Evolutionary conservation across 2,113 vertebrate species (phyloP).

Genomic region (Eubucco bourcierii): DNA sequence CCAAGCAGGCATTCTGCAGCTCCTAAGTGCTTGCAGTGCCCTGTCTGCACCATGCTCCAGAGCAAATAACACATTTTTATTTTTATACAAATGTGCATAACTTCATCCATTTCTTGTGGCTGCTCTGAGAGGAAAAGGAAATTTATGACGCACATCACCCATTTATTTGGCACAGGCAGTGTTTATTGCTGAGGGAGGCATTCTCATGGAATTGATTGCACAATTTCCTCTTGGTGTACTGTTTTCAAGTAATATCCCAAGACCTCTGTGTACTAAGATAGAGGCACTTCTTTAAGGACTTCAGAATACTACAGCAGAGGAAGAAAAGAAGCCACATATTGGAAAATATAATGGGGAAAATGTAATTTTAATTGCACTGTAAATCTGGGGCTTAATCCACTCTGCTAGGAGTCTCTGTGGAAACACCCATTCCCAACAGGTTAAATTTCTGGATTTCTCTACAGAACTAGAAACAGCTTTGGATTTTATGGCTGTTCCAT

Average conservation of each 20-base stretch:
- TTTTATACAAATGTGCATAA: slow-evolving; percentile 71
- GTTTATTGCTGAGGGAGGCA: slow-evolving; percentile 64
- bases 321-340: neutral
- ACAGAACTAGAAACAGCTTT: neutral
- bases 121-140: slow-evolving; percentile 64
- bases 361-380: slow-evolving; percentile 29
- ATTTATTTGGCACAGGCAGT: slow-evolving; percentile 69
- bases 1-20: neutral
- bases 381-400: slow-evolving; percentile 15
- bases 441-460: slow-evolving; percentile 8
- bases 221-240: slow-evolving; percentile 59
- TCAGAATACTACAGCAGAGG: slow-evolving; percentile 16
- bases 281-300: slow-evolving; percentile 18
- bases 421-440: neutral
- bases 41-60: neutral
- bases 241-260: slow-evolving; percentile 67
- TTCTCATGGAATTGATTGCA: slow-evolving; percentile 68
- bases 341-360: slow-evolving; percentile 17
- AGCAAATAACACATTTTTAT: slow-evolving; percentile 61
- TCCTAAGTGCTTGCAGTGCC: neutral
- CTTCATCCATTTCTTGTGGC: slow-evolving; percentile 60
- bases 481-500: neutral
- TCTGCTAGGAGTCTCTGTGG: neutral
- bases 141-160: slow-evolving; percentile 68
- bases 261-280: slow-evolving; percentile 49